A percentile compares a stretch with the other conserved stretches of the same genome.
phyloP scores from a whole-genome alignment of 2,113 vertebrate genomes.

The Psilopsiagon aurifrons region DNA sequence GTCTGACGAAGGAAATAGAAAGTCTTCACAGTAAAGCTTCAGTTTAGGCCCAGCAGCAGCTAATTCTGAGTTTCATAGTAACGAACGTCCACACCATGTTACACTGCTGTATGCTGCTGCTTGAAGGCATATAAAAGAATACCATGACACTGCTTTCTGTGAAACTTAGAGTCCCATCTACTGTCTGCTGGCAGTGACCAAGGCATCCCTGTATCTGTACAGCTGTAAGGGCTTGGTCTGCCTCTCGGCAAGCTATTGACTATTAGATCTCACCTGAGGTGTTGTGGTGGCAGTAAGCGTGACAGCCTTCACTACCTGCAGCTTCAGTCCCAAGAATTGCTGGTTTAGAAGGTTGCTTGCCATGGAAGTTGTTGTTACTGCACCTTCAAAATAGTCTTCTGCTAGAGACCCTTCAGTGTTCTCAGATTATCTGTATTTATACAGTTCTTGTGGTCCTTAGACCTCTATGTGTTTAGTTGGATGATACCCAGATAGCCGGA shows the following conservation, averaged over 20 bases:
- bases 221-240: neutral
- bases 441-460: neutral
- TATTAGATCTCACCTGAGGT: neutral
- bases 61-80: neutral
- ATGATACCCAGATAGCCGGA: slow-evolving; percentile 24
- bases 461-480: neutral
- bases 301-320: neutral
- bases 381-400: slow-evolving; percentile 21
- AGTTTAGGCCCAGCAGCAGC: neutral
- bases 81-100: fast-evolving
- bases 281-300: neutral
- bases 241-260: neutral
- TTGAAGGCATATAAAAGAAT: neutral
- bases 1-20: neutral
- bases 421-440: slow-evolving; percentile 37
- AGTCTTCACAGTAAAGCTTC: neutral
- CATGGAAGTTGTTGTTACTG: neutral
- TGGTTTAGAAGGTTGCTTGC: neutral
- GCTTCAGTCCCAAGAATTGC: neutral
- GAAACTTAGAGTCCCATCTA: neutral
- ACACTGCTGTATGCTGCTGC: neutral
- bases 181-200: neutral
- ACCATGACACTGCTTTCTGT: neutral
- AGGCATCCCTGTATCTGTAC: neutral
- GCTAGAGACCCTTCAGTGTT: neutral